Conservation (phyloP, 2,888 invertebrate species). For the Eupithecia subumbrata region DNA sequence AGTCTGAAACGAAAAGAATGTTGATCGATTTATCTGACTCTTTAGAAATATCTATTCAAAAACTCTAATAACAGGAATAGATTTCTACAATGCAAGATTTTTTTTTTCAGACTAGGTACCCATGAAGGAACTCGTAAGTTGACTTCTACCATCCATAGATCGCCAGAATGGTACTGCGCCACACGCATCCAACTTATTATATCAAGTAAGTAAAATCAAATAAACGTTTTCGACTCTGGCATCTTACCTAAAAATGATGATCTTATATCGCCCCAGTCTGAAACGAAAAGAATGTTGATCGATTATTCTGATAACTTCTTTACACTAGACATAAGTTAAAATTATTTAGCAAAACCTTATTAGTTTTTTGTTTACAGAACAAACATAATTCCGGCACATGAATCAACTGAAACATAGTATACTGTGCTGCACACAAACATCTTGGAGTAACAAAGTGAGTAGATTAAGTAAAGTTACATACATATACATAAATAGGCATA, state of each 20-base stretch:
- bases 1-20: conserved; percentile 25
- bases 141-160: background rate
- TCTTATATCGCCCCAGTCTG: conserved; percentile 70
- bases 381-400: background rate
- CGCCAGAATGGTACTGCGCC: background rate
- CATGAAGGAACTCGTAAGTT: background rate
- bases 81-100: background rate
- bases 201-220: background rate
- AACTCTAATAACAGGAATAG: background rate
- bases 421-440: background rate
- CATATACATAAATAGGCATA: background rate
- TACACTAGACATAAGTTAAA: background rate
- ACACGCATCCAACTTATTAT: background rate
- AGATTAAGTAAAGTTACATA: background rate
- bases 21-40: conserved; percentile 18
- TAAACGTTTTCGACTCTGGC: background rate
- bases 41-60: background rate
- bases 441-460: background rate
- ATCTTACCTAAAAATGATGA: conserved; percentile 51
- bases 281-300: conserved; percentile 58
- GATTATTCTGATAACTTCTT: conserved; percentile 47
- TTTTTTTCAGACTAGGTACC: conserved; percentile 16
- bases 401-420: background rate
- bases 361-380: background rate
- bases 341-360: background rate